phyloP scores from a whole-genome alignment of 2,113 vertebrate genomes.

The Zosterops japonicus region DNA sequence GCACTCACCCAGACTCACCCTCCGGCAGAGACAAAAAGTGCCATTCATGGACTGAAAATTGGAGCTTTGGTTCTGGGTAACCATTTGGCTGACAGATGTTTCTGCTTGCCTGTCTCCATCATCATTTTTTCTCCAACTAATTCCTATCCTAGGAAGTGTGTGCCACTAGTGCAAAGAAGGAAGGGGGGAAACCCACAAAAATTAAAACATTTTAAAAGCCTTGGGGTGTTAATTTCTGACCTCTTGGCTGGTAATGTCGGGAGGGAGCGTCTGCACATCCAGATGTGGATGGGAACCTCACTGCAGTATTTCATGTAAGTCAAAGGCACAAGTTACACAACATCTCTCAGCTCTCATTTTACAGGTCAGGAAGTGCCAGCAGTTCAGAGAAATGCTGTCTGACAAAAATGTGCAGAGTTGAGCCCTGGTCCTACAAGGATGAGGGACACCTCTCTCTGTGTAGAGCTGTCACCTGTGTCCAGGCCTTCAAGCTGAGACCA shows the following conservation, averaged over 20 bases:
- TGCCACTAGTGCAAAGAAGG: neutral
- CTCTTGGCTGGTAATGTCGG: neutral
- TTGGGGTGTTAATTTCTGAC: neutral
- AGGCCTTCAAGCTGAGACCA: neutral
- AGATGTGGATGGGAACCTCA: neutral
- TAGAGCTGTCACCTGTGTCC: rapidly evolving
- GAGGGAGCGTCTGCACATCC: neutral
- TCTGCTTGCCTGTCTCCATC: neutral
- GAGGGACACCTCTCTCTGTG: neutral
- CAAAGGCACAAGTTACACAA: neutral
- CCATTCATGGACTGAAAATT: neutral
- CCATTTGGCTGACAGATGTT: conserved; percentile 65
- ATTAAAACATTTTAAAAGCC: neutral
- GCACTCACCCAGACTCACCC: conserved; percentile 29
- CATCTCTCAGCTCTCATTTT: neutral
- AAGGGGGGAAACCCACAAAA: neutral
- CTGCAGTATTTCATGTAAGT: neutral
- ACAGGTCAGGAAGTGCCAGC: neutral
- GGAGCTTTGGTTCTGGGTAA: neutral
- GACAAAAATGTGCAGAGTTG: neutral
- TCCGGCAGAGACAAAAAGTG: conserved; percentile 28
- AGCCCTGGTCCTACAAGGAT: neutral
- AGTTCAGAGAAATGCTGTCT: neutral
- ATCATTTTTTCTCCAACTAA: neutral
- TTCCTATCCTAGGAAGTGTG: neutral